Evolutionary conservation across 1,140 invertebrate species (phyloP).

Genomic region (Megathymus violae): DNA sequence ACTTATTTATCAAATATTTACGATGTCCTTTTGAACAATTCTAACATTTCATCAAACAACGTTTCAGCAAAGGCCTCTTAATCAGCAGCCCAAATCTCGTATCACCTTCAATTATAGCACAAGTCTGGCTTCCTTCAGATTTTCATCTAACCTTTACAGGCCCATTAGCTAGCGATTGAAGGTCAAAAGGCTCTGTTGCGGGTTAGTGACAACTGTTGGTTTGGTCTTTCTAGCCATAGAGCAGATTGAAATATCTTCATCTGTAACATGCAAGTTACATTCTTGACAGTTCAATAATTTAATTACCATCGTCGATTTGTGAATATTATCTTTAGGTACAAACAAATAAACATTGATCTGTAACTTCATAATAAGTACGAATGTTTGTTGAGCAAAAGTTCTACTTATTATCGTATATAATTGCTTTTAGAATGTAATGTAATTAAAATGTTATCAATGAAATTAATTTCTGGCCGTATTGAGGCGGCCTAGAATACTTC

Average conservation of each 20-base stretch:
- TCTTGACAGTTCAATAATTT: slow-evolving; percentile 21
- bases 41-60: background rate
- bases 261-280: slow-evolving; percentile 11
- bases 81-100: slow-evolving; percentile 25
- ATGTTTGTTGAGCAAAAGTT: too few relatives aligned
- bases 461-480: too few relatives aligned
- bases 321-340: too few relatives aligned
- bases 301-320: slow-evolving; percentile 3
- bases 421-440: too few relatives aligned
- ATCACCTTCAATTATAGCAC: slow-evolving; percentile 28
- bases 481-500: too few relatives aligned
- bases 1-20: too few relatives aligned
- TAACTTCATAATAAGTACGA: too few relatives aligned
- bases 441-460: too few relatives aligned
- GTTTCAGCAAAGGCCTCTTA: slow-evolving; percentile 9
- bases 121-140: slow-evolving; percentile 23
- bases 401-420: too few relatives aligned
- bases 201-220: slow-evolving; percentile 13
- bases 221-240: background rate
- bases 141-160: slow-evolving; percentile 23
- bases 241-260: slow-evolving; percentile 4
- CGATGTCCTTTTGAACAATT: too few relatives aligned
- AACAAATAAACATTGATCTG: too few relatives aligned
- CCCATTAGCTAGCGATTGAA: slow-evolving; percentile 29
- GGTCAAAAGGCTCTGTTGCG: slow-evolving; percentile 22